Conservation (phyloP, 2,797 vertebrate genomes). For the Phoxinus dragarum region DNA sequence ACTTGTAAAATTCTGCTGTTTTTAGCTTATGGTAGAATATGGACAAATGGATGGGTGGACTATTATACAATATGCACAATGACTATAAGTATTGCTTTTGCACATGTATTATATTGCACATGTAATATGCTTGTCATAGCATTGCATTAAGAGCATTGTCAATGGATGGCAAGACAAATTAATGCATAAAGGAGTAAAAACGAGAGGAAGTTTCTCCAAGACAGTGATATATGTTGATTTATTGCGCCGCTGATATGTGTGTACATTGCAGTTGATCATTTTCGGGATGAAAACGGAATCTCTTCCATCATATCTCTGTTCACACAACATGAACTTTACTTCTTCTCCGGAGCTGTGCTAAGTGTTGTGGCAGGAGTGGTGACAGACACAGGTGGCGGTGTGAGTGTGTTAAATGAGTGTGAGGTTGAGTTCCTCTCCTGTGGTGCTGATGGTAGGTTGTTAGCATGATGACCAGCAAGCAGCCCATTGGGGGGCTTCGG, state of each 20-base stretch:
- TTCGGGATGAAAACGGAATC: conserved; percentile 33
- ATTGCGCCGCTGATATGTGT: conserved; percentile 27
- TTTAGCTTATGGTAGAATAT: not conserved
- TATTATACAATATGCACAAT: not conserved
- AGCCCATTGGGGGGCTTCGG: conserved; percentile 27
- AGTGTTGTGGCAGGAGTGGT: conserved; percentile 43
- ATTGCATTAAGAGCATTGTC: not conserved
- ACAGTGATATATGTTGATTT: conserved; percentile 44
- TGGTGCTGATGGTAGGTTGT: conserved; percentile 59
- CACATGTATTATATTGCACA: not conserved
- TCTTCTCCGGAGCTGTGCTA: conserved; percentile 19
- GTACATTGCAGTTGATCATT: conserved; percentile 46
- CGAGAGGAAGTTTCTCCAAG: not conserved
- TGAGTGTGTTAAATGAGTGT: conserved; percentile 59
- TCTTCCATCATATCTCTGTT: conserved; percentile 39
- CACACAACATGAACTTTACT: conserved; percentile 40
- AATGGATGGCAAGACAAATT: conserved; percentile 7
- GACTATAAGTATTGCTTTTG: not conserved
- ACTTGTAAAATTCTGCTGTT: not conserved
- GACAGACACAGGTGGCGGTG: conserved; percentile 56
- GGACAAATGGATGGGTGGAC: not conserved
- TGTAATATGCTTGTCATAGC: not conserved
- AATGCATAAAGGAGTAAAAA: conserved; percentile 9
- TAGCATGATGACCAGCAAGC: conserved; percentile 46
- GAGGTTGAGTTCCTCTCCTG: conserved; percentile 53